phyloP scores from a whole-genome alignment of 2,797 vertebrate genomes.

The Acanthis flammea region DNA sequence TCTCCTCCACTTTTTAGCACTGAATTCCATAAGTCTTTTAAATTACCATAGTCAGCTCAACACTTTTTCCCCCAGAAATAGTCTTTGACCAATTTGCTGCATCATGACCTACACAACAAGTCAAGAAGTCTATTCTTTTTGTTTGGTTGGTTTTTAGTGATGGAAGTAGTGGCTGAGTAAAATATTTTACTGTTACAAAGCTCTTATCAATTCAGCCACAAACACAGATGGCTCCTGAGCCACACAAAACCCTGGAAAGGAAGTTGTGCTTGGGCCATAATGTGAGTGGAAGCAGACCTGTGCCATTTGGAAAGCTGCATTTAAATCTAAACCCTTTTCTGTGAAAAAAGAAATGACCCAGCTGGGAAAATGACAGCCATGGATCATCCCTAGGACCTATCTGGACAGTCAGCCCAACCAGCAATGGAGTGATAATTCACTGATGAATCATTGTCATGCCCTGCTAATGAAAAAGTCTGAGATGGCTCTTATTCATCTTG shows the following conservation, averaged over 20 bases:
- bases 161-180: neutral
- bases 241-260: neutral
- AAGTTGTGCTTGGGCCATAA: neutral
- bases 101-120: neutral
- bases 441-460: neutral
- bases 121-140: neutral
- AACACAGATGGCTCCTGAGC: neutral
- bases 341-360: neutral
- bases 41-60: neutral
- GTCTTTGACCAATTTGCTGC: neutral
- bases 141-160: neutral
- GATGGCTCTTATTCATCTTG: neutral
- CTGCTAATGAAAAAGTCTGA: neutral
- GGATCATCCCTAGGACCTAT: neutral
- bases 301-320: neutral
- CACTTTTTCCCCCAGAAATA: neutral
- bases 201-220: neutral
- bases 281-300: neutral
- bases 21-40: neutral
- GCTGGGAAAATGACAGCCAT: neutral
- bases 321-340: neutral
- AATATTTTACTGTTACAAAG: neutral
- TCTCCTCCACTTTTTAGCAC: neutral
- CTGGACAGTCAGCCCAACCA: neutral
- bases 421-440: neutral